These are phyloP conservation scores for Lottia gigantea DNA, from an alignment of 2,888 invertebrate species.

Conservation along the genomic window DNA sequence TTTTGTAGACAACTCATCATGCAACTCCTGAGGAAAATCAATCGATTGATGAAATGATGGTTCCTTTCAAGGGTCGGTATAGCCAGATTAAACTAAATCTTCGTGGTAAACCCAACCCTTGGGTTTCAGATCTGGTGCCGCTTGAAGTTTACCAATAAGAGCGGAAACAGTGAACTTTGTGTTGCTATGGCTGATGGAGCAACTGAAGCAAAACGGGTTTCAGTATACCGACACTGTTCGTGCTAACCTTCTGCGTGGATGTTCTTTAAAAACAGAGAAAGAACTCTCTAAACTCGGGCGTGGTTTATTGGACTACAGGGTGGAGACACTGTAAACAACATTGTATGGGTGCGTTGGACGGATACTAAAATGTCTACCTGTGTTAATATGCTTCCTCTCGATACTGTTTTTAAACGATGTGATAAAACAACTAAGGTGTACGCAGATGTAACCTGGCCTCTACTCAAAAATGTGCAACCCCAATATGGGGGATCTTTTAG, in stretches of 20 bases:
- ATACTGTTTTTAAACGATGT: slow-evolving; percentile 18
- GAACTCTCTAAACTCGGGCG: neutral
- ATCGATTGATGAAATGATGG: slow-evolving; percentile 53
- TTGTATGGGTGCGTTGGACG: too few relatives aligned
- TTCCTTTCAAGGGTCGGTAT: slow-evolving; percentile 41
- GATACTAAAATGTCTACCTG: slow-evolving; percentile 7
- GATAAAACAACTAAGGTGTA: too few relatives aligned
- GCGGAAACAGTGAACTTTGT: neutral
- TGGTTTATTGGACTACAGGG: neutral
- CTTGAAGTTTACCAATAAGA: slow-evolving; percentile 24
- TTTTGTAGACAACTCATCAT: slow-evolving; percentile 28
- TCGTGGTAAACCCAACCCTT: slow-evolving; percentile 23
- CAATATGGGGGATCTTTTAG: neutral
- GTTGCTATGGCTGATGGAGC: neutral
- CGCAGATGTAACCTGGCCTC: too few relatives aligned
- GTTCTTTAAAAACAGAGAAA: neutral
- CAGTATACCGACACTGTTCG: neutral
- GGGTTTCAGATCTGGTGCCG: slow-evolving; percentile 27
- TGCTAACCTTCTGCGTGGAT: neutral
- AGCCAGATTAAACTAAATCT: slow-evolving; percentile 28
- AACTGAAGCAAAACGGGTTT: neutral
- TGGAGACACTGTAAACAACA: neutral
- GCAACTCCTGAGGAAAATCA: slow-evolving; percentile 48
- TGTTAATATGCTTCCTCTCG: neutral
- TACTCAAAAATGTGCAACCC: neutral